Evolutionary conservation across 2,113 vertebrate species (phyloP), one percentile per base, ranked within the genome.

Genomic region (Siphamia tubifer): DNA sequence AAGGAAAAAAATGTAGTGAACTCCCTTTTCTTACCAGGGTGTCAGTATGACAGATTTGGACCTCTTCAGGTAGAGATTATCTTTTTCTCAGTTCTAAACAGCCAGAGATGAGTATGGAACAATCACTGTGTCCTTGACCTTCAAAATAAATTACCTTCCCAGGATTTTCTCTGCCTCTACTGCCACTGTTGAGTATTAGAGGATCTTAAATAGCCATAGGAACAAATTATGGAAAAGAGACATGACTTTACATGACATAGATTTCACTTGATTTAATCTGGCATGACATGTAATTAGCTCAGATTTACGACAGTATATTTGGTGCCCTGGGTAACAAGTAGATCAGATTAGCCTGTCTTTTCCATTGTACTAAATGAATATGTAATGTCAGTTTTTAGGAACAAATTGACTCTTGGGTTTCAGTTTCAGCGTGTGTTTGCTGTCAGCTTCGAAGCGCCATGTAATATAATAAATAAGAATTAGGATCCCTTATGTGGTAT

Each of bases 21-120:
- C 8, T 35, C 19, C 62, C 20, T 42, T 42, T 1, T 49, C 52
- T 51, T 13, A 4, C 15, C 51, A 31, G 71, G 8, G 32, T 20
- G 61, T 81, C 74, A 52, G 54, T 9, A 9, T 83, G 71, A 81
- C 61, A 74, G 70, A 83, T 71, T 52, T 24, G 27, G 62, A 16
- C 49, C 13, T 66, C 45, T 60, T 55, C 64, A 36, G 47, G 45
- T 60, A 28, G 21, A 52, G 47, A 62, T 65, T 21, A 61, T 71
- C 54, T 56, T 36, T 58, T 56, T 74, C 51, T 68, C 16, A 5
- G 40, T 54, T 35, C 45, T 66, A 57, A 79, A 78, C 16, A 7
- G 58, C 16, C 24, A 69, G 60, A 57, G 42, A 79, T 57, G 51
- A 55, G 40, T 24, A 12, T 28, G 47, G 43, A 67, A 54, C 58